These are phyloP conservation scores for Lucinisca nassula DNA, from an alignment of 2,888 invertebrate species.

Conservation along the genomic window DNA sequence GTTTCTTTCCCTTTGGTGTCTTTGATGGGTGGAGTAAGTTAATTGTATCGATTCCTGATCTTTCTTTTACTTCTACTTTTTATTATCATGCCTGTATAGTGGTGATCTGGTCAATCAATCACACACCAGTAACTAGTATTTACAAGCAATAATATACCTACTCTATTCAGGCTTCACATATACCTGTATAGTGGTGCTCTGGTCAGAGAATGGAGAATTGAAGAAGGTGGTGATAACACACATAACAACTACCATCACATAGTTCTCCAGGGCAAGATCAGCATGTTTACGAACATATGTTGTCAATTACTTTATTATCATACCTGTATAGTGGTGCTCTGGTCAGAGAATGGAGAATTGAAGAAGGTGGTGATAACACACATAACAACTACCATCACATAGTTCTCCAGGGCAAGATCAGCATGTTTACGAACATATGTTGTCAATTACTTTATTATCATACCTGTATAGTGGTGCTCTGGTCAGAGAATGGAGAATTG, in stretches of 20 bases:
- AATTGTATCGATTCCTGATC: too few relatives aligned
- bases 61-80: too few relatives aligned
- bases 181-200: conserved; percentile 97
- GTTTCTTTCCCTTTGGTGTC: too few relatives aligned
- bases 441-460: too few relatives aligned
- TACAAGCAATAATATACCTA: too few relatives aligned
- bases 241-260: conserved; percentile 97
- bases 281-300: conserved; percentile 91
- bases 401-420: conserved; percentile 94
- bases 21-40: too few relatives aligned
- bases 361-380: conserved; percentile 98
- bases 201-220: conserved; percentile 98
- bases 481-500: conserved; percentile 98
- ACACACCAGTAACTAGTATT: conserved; percentile 97
- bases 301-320: too few relatives aligned
- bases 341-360: conserved; percentile 98
- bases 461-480: conserved; percentile 98
- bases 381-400: conserved; percentile 97
- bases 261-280: conserved; percentile 94
- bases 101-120: conserved; percentile 98
- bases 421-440: conserved; percentile 91
- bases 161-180: too few relatives aligned
- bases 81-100: conserved; percentile 95
- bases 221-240: conserved; percentile 98
- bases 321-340: conserved; percentile 97